Base-by-base conservation (phyloP, 1,140 invertebrate species). In the Heliconius eleuchia region DNA sequence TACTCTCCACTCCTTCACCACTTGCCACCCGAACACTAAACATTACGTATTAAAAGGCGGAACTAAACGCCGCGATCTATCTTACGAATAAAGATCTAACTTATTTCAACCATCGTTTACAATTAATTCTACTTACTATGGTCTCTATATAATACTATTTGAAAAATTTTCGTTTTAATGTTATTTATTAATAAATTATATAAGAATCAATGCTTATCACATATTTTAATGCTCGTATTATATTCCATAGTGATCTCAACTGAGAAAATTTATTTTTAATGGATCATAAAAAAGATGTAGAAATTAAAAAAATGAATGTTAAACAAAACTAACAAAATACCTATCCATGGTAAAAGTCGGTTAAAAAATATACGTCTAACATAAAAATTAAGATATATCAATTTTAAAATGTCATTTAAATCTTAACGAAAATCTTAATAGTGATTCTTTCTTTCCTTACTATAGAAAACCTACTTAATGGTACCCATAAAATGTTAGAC, bases 401-500 rank as follows among this genome's bases (percentile, higher is more conserved):
- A 66, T 66, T 27, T 66, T 66, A 9, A n/a, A 57, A 57, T 6
- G 19, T 19, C n/a, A 23, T 66, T 66, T 66, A 27, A 66, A 66
- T 66, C 60, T 66, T 66, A 27, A 66, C 57, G 57, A 27, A 66
- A 66, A 66, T 66, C 57, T 66, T 66, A 66, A 66, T 66, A 27
- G 57, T 27, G 57, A 9, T 66, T 66, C 23, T 23, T 66, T 66
- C 23, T 66, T 66, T 27, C 60, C 23, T 66, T 8, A 13, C 60
- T 27, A 66, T 66, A 66, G 60, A 66, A 16, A 66, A 66, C 0
- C 11, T 66, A 66, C 70, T 83, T 80, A 82, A 82, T 73, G 71
- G 73, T 34, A 16, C 71, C 73, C 75, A 85, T 83, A 83, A 86
- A 86, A 85, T 66, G 46, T 34, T 70, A 82, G 78, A 83, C 73